These are phyloP conservation scores for Hylyphantes graminicola DNA, from an alignment of 1,140 invertebrate species.

Conservation along the genomic window DNA sequence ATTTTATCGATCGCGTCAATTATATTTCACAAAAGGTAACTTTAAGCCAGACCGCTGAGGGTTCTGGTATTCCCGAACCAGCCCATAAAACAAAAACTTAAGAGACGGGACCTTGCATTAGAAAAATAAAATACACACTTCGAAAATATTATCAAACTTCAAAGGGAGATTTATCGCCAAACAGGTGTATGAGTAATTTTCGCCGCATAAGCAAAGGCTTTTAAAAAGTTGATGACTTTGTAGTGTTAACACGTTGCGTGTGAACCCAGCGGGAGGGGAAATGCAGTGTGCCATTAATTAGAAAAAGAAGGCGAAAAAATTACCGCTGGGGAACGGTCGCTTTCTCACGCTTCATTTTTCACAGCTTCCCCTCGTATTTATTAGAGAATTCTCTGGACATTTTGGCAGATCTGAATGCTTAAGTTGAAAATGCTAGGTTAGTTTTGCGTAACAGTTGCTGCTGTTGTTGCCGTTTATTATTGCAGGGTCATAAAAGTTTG, in stretches of 20 bases:
- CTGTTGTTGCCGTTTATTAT: too few species aligned
- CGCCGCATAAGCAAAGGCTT: constrained; percentile 13
- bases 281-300: constrained; percentile 32
- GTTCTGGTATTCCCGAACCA: too few species aligned
- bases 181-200: constrained; percentile 22
- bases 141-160: neutral
- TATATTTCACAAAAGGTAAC: too few species aligned
- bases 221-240: constrained; percentile 37
- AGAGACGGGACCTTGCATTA: too few species aligned
- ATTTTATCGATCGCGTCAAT: too few species aligned
- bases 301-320: neutral
- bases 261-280: constrained; percentile 20
- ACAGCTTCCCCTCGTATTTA: constrained; percentile 19
- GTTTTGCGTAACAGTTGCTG: too few species aligned
- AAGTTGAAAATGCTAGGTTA: too few species aligned
- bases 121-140: too few species aligned
- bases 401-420: constrained; percentile 11
- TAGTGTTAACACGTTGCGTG: constrained; percentile 40
- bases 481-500: too few species aligned
- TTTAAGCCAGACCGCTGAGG: too few species aligned
- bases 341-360: constrained; percentile 39
- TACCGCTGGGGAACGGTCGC: neutral
- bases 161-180: constrained; percentile 40
- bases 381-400: constrained; percentile 36
- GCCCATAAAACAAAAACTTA: too few species aligned